Evolutionary conservation across 1,140 invertebrate genomes (phyloP), one percentile per base, ranked within the genome.

Genomic region (Euura lappo): DNA sequence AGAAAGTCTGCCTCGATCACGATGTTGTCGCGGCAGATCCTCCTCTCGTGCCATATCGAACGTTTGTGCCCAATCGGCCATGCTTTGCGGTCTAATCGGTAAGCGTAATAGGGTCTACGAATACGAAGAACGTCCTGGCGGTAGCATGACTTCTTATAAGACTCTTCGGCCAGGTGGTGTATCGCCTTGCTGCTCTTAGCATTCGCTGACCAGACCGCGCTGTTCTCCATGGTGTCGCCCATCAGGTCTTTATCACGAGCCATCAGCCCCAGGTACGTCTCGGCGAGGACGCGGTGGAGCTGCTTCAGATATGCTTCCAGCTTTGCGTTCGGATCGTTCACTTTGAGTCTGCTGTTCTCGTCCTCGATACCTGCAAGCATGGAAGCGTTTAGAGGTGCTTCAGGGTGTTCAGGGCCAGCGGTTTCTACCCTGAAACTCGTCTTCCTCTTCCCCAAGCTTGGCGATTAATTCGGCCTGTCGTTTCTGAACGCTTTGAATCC

Each of bases 381-480:
- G 44, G n/a, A 13, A 46, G 43, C 13, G 11, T 66, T 69, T n/a
- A 10, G 70, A 68, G 8, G 28, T 45, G 7, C 28, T 60, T 45
- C 65, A 42, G 10, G 42, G 6, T 44, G 44, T 71, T 47, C n/a
- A 11, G 2, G 8, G 45, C 11, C 8, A 10, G 10, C 11, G 69
- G 2, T 11, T 11, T 45, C 10, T 75, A 85, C 84, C 84, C 74
- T 77, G 76, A 66, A 86, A 78, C 64, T 85, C 82, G 68, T 85
- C 78, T 28, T 81, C 80, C 60, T 81, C 75, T 71, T 79, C 75
- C 8, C 79, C 73, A 2, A 79, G 72, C 43, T 79, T 79, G 46
- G 77, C 76, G 8, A 79, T 75, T 60, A 84, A 11, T 6, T 68
- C 45, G 8, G 78, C 42, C 0, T 79, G 76, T 10, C 81, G 73